Evolutionary conservation across 2,797 vertebrate genomes (phyloP).

Genomic region (Lates japonicus): DNA sequence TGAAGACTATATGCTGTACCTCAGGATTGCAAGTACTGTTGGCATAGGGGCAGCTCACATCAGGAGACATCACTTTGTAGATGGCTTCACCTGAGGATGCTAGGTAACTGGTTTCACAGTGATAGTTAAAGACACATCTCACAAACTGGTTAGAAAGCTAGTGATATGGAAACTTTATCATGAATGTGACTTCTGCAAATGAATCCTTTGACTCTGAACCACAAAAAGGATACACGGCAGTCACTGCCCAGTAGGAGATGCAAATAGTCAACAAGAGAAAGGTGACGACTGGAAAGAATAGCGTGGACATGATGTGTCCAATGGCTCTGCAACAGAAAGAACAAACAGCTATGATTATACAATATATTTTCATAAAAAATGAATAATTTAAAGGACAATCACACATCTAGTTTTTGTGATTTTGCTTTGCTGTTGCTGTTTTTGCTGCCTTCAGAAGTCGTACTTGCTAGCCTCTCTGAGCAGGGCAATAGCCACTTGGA

Average conservation of each 20-base stretch:
- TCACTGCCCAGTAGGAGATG: constrained; percentile 92
- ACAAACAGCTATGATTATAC: not conserved
- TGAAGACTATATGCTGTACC: constrained; percentile 69
- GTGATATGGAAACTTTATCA: not conserved
- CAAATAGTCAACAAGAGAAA: constrained; percentile 90
- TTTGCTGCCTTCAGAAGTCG: constrained; percentile 20
- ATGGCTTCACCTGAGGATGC: constrained; percentile 92
- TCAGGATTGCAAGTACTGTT: constrained; percentile 90
- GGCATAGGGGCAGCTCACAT: constrained; percentile 85
- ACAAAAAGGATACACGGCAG: constrained; percentile 92
- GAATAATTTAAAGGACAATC: not conserved
- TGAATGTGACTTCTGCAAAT: not conserved
- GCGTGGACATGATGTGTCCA: constrained; percentile 89
- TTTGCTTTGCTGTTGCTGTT: not conserved
- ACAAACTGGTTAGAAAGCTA: not conserved
- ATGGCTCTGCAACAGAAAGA: constrained; percentile 86
- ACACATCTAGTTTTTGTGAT: not conserved
- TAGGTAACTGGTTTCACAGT: constrained; percentile 84
- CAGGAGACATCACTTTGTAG: constrained; percentile 90
- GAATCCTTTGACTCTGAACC: not conserved
- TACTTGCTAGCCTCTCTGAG: constrained; percentile 95
- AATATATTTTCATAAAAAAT: too few species aligned
- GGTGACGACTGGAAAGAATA: constrained; percentile 92
- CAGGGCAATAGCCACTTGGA: constrained; percentile 89
- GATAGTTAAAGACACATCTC: constrained; percentile 49